Base-by-base conservation (phyloP, 1,140 invertebrate species). In the Drosophila lowei region DNA sequence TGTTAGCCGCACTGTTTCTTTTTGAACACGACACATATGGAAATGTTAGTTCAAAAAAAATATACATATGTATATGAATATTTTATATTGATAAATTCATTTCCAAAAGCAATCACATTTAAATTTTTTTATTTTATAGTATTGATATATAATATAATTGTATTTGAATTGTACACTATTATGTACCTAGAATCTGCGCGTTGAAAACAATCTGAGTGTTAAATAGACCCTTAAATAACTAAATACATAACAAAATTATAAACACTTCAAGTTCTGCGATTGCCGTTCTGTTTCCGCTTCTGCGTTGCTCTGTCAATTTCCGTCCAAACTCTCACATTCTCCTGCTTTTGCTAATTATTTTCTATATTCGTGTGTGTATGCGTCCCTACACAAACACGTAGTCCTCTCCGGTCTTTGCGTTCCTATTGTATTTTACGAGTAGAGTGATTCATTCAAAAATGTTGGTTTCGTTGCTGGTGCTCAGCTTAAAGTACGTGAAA, bases 211-310 rank as follows among this genome's bases (percentile, higher is more conserved):
- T 74, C 56, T 72, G 73, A 71, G 65, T 88, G 64, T 86, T 86
- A 85, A 77, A 86, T 86, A 78, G 60, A 53, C 55, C 75, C 81
- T 85, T 85, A 85, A 77, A 81, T n/a, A n/a, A 88, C 79, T 85
- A 85, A 88, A 86, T 85, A 85, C 83, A 86, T 86, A 85, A 85
- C 81, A 85, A 85, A 85, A 88, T 85, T 75, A 81, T 86, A 85
- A 85, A 85, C 81, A 78, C 86, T 85, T 81, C 77, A 81, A 88
- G 77, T 79, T 70, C 80, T 75, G 55, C 43, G 44, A 66, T 58
- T 70, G 72, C 63, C 86, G 56, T 62, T 88, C 65, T 72, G 59
- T 86, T 59, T 63, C 50, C 76, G 53, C 21, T 57, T 43, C 50
- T 64, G 63, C 49, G 58, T 52, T 59, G 44, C 53, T 63, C 38